Conservation (phyloP, 2,888 invertebrate genomes). For the Sinopyrophorus schimmeli region DNA sequence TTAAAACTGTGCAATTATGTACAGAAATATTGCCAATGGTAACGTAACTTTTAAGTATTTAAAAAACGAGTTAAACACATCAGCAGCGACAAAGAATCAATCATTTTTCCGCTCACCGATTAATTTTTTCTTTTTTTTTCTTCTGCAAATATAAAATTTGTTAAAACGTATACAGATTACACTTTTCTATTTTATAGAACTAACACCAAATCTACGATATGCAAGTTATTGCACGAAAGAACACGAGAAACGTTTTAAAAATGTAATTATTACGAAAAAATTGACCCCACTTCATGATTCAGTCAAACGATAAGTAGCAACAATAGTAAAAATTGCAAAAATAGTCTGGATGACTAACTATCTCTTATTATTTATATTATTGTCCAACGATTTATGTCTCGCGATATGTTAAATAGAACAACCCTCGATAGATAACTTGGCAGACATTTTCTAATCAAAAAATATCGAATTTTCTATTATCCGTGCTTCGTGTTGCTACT, state of each 20-base stretch:
- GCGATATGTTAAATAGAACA: slow-evolving; percentile 12
- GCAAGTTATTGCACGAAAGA: slow-evolving; percentile 21
- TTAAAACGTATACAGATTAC: background rate
- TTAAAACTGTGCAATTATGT: slow-evolving; percentile 8
- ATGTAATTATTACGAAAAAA: too few relatives aligned
- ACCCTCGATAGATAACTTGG: background rate
- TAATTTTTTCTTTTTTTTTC: too few relatives aligned
- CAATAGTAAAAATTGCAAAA: slow-evolving; percentile 11
- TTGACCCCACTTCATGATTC: too few relatives aligned
- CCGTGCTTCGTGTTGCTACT: background rate
- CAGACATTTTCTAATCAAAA: too few relatives aligned
- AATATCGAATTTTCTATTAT: too few relatives aligned
- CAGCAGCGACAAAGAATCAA: too few relatives aligned
- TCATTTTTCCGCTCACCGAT: too few relatives aligned
- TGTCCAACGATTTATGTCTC: slow-evolving; percentile 6
- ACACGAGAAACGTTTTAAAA: too few relatives aligned
- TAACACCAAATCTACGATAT: slow-evolving; percentile 19
- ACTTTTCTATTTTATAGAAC: slow-evolving; percentile 1
- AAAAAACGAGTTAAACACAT: too few relatives aligned
- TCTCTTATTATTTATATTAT: slow-evolving; percentile 10
- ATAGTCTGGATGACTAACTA: too few relatives aligned
- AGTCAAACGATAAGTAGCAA: slow-evolving; percentile 8
- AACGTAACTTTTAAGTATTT: too few relatives aligned
- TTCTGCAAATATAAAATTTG: too few relatives aligned
- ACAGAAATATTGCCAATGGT: slow-evolving; percentile 8